Base-by-base conservation (phyloP, 2,797 vertebrate genomes). In the Mus caroli region DNA sequence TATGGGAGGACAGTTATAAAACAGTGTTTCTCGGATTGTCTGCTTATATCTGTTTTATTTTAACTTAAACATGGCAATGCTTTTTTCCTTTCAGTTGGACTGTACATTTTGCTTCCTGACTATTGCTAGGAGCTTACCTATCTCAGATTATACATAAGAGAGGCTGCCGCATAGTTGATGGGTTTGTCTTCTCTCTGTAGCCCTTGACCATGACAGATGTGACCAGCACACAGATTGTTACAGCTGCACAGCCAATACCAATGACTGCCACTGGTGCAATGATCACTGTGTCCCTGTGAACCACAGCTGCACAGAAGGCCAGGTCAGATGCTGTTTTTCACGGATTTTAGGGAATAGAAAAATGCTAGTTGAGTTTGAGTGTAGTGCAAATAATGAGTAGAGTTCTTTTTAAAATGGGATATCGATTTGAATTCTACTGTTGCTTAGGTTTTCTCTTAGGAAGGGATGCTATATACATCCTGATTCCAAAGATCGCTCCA, bases 141-240 rank as follows among this genome's bases (percentile, higher is more conserved):
- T 86, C 56, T 95, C 28, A 78, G 50, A 56, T 93, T 82, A 34
- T 92, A n/a, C 50, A 71, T 46, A 91, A 37, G 24, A 58, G 40
- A 58, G 88, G 17, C 50, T 93, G 54, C 92, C 75, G 69, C 7
- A 69, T 26, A 50, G 37, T 91, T 97, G 60, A 94, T 92, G 34
- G 40, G 7, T 78, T 92, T 98, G 87, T 97, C 97, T 98, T 96
- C 58, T 96, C 96, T 95, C 97, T 89, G 52, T 97, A 99, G 99
- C 98, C 97, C 97, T 98, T 43, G 99, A 99, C 88, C 99, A 97
- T 92, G 99, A 99, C 97, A 98, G 99, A 96, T 99, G 99, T 97
- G 99, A 99, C 98, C 99, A 99, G 98, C 99, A 99, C 98, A 99
- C 99, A 0, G 99, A 99, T 98, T 99, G 99, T 98, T 99, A 99